Base-by-base conservation (phyloP, 2,888 invertebrate genomes). In the Globia sparganii region DNA sequence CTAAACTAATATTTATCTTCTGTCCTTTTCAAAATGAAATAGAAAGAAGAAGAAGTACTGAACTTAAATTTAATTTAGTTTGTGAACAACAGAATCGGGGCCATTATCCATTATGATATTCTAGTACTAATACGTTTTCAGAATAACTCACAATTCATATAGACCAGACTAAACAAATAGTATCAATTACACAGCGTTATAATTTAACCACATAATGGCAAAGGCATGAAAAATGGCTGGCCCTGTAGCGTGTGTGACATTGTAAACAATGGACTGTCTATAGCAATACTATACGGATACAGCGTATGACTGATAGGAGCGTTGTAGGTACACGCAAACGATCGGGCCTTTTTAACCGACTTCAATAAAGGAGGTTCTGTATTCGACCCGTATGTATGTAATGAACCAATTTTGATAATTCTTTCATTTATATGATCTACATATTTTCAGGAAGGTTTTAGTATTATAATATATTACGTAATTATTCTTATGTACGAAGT, bases 221-320 rank as follows among this genome's bases (percentile, higher is more conserved):
- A 15, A 6, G 53, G 62, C 31, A 53, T 71, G 70, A 74, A 56
- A 64, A 59, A 82, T 85, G 46, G n/a, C n/a, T 58, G 28, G 56
- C 58, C 34, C 40, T 15, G 13, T 79, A 40, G 66, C 67, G 79
- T 75, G 75, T 68, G 40, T 81, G 84, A 80, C 69, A 73, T 81
- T 80, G 80, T 61, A 66, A 80, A 81, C 84, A 72, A 59, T 69
- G 4, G 46, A 31, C 9, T 58, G 15, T 40, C 21, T 25, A 5
- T 40, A 49, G 0, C 4, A 70, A 31, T 18, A 40, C 31, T 21
- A 18, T 46, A 66, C 2, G 21, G 43, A 37, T 40, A 61, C 18
- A n/a, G 49, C 15, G 31, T 8, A 40, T 4, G 3, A n/a, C 3
- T 49, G 43, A 18, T 34, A 34, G 1, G 9, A 53, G 72, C 8